Percentiles rank a stretch among this genome's conserved stretches.
phyloP scores from a whole-genome alignment of 2,888 invertebrate species.

The Lissocephala sabroskyi region DNA sequence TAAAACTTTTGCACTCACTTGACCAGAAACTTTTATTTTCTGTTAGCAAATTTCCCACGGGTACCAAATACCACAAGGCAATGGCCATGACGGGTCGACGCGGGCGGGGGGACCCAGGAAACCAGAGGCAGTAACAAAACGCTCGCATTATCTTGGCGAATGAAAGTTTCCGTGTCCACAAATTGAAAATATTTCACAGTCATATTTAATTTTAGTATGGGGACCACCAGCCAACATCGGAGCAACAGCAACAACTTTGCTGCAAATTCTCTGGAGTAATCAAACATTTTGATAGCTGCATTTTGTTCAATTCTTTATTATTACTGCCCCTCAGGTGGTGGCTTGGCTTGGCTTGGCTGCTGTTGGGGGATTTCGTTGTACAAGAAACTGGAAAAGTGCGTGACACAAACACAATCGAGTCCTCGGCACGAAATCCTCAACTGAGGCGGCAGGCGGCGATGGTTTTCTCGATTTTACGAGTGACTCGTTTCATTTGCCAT shows the following conservation, averaged over 20 bases:
- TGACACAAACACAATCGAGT: no score
- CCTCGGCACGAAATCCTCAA: no score
- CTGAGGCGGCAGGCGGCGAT: no score
- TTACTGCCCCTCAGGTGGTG: no score
- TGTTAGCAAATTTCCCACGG: conserved; percentile 61
- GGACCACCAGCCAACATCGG: not conserved
- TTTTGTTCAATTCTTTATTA: conserved; percentile 19
- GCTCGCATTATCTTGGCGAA: conserved; percentile 16
- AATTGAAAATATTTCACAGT: conserved; percentile 64
- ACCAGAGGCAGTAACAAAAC: conserved; percentile 29
- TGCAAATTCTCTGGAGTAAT: conserved; percentile 50
- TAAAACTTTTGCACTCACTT: conserved; percentile 65
- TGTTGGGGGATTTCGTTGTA: no score
- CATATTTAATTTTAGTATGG: conserved; percentile 53
- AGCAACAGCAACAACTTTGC: no score
- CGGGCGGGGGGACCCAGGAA: no score
- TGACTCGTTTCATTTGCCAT: no score
- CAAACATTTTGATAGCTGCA: conserved; percentile 34
- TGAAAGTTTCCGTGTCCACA: conserved; percentile 55
- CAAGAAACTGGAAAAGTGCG: no score
- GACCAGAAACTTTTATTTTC: conserved; percentile 65
- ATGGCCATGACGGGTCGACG: no score
- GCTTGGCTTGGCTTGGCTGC: no score
- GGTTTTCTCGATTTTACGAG: no score
- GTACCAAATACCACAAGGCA: conserved; percentile 18